Evolutionary conservation across 2,113 vertebrate genomes (phyloP).

Genomic region (Cololabis saira): DNA sequence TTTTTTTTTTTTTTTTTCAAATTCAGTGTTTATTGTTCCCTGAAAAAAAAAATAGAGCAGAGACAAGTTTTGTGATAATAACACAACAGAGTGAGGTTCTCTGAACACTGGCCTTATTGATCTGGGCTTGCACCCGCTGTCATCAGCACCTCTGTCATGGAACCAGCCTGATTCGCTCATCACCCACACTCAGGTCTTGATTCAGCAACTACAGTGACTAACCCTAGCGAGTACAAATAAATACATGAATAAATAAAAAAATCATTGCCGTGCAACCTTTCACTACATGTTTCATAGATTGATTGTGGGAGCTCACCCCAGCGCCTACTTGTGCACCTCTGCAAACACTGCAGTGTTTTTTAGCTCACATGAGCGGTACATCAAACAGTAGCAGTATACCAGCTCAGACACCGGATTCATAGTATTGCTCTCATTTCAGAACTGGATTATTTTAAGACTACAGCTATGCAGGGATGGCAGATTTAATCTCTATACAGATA

Average conservation of each 20-base stretch:
- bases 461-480: too few relatives aligned
- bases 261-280: conserved; percentile 58
- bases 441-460: too few relatives aligned
- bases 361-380: conserved; percentile 41
- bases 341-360: conserved; percentile 39
- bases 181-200: conserved; percentile 54
- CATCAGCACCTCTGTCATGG: conserved; percentile 9
- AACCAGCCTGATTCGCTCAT: conserved; percentile 57
- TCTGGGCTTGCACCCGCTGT: conserved; percentile 13
- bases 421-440: too few relatives aligned
- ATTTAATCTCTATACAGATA: too few relatives aligned
- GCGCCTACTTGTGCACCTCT: conserved; percentile 6
- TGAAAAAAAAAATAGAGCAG: too few relatives aligned
- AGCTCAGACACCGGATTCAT: too few relatives aligned
- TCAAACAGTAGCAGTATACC: conserved; percentile 18
- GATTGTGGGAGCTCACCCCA: conserved; percentile 51
- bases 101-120: conserved; percentile 1
- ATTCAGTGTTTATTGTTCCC: too few relatives aligned
- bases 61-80: too few relatives aligned
- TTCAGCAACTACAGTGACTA: conserved; percentile 38
- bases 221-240: conserved; percentile 12
- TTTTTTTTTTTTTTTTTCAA: too few relatives aligned
- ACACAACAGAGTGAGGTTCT: too few relatives aligned
- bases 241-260: conserved; percentile 36
- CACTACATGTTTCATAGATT: conserved; percentile 46